These are phyloP conservation scores for Bubo bubo DNA, from an alignment of 2,113 vertebrate species.

Conservation along the genomic window DNA sequence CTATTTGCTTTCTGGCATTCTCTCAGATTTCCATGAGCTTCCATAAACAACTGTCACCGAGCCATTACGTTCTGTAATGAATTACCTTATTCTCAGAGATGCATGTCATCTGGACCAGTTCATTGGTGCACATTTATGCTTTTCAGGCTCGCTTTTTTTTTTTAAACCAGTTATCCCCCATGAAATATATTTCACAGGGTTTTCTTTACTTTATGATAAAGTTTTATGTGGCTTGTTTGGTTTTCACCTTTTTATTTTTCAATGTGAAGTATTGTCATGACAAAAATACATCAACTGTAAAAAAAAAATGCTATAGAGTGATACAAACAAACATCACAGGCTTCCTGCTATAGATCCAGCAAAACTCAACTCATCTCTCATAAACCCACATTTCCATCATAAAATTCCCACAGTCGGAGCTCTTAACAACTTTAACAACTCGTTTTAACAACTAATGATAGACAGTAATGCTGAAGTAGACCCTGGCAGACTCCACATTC, in stretches of 20 bases:
- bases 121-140: neutral
- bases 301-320: neutral
- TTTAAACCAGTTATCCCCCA: neutral
- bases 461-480: neutral
- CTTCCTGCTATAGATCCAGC: neutral
- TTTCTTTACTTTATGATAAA: neutral
- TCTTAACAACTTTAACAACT: neutral
- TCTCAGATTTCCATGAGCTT: neutral
- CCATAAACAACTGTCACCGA: neutral
- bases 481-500: neutral
- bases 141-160: neutral
- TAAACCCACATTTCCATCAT: neutral
- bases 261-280: neutral
- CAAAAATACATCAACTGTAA: neutral
- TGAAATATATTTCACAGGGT: neutral
- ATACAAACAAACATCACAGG: neutral
- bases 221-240: neutral
- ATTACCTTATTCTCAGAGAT: neutral
- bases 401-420: neutral
- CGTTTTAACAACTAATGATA: neutral
- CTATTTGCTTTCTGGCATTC: neutral
- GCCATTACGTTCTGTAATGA: neutral
- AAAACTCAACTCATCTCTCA: neutral
- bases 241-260: neutral
- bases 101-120: neutral